Evolutionary conservation across 2,797 vertebrate species (phyloP).

Genomic region (Odontamblyopus lacepedii): DNA sequence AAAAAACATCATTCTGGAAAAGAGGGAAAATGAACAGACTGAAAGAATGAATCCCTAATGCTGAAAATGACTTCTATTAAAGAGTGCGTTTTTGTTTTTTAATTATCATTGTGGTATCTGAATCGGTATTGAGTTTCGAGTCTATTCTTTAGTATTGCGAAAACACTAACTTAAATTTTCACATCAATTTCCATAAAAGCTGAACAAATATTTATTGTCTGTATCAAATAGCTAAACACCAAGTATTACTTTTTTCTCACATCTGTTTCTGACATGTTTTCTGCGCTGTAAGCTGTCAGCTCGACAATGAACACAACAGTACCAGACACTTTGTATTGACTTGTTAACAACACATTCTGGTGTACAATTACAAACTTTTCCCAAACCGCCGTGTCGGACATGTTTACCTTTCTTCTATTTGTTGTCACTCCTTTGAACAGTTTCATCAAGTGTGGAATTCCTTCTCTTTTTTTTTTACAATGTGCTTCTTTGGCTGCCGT

Average conservation of each 20-base stretch:
- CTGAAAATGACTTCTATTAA: no score
- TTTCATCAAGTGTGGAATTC: slow-evolving; percentile 37
- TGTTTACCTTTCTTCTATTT: slow-evolving; percentile 19
- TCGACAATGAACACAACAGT: slow-evolving; percentile 30
- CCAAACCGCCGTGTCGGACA: slow-evolving; percentile 21
- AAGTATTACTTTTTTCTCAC: neutral
- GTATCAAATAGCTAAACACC: neutral
- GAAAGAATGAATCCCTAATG: no score
- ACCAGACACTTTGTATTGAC: slow-evolving; percentile 33
- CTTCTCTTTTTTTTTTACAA: slow-evolving; percentile 21
- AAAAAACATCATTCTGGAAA: no score
- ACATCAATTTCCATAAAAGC: neutral
- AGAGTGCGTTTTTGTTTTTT: no score
- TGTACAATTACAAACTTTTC: slow-evolving; percentile 48
- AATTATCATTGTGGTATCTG: no score
- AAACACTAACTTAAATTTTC: neutral
- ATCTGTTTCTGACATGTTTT: slow-evolving; percentile 3
- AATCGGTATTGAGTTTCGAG: no score
- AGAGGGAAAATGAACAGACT: no score
- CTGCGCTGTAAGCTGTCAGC: slow-evolving; percentile 2
- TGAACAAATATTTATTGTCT: neutral
- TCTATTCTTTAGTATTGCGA: neutral
- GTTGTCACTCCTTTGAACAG: slow-evolving; percentile 27
- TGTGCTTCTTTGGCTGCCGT: slow-evolving; percentile 16
- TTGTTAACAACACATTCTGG: slow-evolving; percentile 41